Conservation (phyloP, 2,797 vertebrate species). For the Sus cebifrons region DNA sequence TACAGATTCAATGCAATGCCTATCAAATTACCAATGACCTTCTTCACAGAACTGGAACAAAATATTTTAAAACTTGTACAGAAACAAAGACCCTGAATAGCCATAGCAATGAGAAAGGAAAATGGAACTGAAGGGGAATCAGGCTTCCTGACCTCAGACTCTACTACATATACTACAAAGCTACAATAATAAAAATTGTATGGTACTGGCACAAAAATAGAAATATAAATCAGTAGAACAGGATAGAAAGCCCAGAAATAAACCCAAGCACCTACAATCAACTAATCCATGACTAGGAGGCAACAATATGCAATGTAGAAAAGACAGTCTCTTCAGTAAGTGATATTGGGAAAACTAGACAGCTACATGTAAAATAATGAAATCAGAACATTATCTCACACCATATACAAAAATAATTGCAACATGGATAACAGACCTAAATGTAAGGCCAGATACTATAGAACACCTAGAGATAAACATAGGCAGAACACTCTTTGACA, state of each 20-base stretch:
- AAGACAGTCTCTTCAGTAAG: neutral
- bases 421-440: neutral
- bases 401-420: neutral
- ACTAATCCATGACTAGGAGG: too few relatives aligned
- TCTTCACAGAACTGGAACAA: too few relatives aligned
- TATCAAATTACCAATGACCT: too few relatives aligned
- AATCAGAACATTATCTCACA: neutral
- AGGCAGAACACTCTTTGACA: too few relatives aligned
- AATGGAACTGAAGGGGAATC: too few relatives aligned
- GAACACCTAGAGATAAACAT: neutral
- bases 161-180: too few relatives aligned
- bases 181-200: neutral
- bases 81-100: neutral
- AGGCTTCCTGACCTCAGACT: too few relatives aligned
- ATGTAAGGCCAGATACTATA: neutral
- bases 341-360: neutral
- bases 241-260: neutral
- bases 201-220: neutral
- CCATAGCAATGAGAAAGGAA: neutral
- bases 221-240: neutral
- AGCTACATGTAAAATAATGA: too few relatives aligned
- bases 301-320: neutral
- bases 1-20: too few relatives aligned
- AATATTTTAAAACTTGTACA: constrained; percentile 37
- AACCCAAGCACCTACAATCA: too few relatives aligned